phyloP scores from a whole-genome alignment of 1,140 invertebrate species.

The Drosophila tsacasi region DNA sequence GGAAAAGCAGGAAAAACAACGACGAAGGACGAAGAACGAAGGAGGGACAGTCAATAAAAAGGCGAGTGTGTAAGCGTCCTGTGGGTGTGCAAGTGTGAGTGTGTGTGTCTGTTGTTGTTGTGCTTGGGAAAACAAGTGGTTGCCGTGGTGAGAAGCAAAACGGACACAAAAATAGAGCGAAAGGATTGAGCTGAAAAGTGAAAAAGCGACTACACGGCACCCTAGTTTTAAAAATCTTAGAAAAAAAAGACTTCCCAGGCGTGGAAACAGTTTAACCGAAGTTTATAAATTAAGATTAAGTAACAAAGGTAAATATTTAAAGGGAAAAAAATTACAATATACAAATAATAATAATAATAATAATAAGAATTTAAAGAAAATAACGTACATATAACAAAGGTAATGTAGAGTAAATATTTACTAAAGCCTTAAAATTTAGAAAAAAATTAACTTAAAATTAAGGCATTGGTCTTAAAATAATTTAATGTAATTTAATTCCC shows the following conservation, averaged over 20 bases:
- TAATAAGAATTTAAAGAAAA: no score
- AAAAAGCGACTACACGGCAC: slow-evolving; percentile 31
- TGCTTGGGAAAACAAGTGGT: slow-evolving; percentile 85
- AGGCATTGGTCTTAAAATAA: background rate
- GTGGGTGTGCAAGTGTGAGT: slow-evolving; percentile 22
- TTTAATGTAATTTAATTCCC: background rate
- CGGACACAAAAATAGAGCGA: slow-evolving; percentile 56
- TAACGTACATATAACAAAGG: no score
- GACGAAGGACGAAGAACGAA: slow-evolving; percentile 9
- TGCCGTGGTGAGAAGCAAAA: slow-evolving; percentile 80
- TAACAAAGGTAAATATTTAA: no score
- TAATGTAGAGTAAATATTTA: no score
- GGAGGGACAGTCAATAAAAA: slow-evolving; percentile 41
- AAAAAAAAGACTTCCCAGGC: background rate
- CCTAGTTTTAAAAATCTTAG: background rate
- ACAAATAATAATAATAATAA: no score
- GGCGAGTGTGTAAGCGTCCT: slow-evolving; percentile 13
- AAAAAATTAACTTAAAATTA: no score
- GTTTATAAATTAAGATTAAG: no score
- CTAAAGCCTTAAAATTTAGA: no score
- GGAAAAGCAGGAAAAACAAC: slow-evolving; percentile 41
- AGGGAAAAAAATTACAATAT: no score
- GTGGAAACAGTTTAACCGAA: background rate
- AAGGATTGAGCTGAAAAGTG: slow-evolving; percentile 29
- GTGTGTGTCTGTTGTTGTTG: slow-evolving; percentile 71